Evolutionary conservation across 2,797 vertebrate species (phyloP).

Genomic region (Sebastes matsubarae): DNA sequence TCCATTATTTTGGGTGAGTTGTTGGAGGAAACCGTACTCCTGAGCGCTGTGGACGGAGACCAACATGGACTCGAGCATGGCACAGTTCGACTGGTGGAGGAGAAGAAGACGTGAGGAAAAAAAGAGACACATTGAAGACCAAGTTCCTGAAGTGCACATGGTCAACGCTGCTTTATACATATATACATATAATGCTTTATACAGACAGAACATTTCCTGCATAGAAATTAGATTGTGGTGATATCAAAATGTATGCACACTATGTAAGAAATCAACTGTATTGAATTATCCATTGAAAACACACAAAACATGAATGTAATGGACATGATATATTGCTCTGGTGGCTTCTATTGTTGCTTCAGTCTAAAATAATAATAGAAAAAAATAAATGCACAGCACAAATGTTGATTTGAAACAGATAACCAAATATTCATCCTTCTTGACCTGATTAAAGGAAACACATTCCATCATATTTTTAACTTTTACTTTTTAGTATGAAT

Average conservation of each 20-base stretch:
- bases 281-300: neutral
- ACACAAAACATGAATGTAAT: neutral
- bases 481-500: too few species aligned
- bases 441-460: too few species aligned
- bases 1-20: neutral
- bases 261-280: neutral
- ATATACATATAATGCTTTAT: too few species aligned
- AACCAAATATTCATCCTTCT: too few species aligned
- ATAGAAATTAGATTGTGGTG: neutral
- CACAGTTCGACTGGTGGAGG: slow-evolving; percentile 6
- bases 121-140: neutral
- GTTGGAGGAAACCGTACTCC: slow-evolving; percentile 29
- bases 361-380: too few species aligned
- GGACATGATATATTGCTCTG: too few species aligned
- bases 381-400: too few species aligned
- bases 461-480: too few species aligned
- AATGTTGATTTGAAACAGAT: too few species aligned
- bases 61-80: neutral
- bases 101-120: neutral
- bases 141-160: neutral
- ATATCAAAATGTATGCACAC: neutral
- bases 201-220: neutral
- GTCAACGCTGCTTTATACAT: neutral
- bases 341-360: too few species aligned
- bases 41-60: slow-evolving; percentile 5